These are phyloP conservation scores for Calameuta pallipes DNA, from an alignment of 2,888 invertebrate genomes.

Conservation along the genomic window DNA sequence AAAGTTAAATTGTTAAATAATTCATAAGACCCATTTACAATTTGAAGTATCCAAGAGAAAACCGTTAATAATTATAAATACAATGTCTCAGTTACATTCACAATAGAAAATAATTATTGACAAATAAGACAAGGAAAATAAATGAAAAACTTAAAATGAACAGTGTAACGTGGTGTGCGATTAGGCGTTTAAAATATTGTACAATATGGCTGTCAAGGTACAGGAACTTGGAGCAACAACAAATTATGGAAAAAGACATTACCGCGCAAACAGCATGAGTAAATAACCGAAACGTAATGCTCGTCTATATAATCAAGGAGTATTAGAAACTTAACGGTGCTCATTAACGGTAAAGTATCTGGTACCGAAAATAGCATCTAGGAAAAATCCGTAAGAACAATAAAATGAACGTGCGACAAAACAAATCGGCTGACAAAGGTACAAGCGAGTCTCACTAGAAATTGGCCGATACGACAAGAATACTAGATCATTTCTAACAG, in stretches of 20 bases:
- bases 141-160: neutral
- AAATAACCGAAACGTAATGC: slow-evolving; percentile 1
- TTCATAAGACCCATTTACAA: neutral
- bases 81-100: neutral
- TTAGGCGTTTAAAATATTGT: slow-evolving; percentile 25
- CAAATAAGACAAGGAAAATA: neutral
- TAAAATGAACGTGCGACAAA: slow-evolving; percentile 40
- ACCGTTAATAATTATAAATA: neutral
- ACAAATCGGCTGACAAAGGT: slow-evolving; percentile 40
- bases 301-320: slow-evolving; percentile 17
- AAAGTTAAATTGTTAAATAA: neutral
- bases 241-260: slow-evolving; percentile 29
- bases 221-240: slow-evolving; percentile 45
- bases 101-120: neutral
- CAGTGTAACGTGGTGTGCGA: neutral
- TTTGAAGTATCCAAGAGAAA: neutral
- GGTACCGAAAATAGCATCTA: slow-evolving; percentile 14
- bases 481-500: slow-evolving; percentile 40
- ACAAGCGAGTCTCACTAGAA: slow-evolving; percentile 27
- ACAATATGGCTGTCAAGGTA: slow-evolving; percentile 54
- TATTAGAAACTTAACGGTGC: slow-evolving; percentile 23
- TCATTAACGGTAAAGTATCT: slow-evolving; percentile 1
- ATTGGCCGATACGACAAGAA: slow-evolving; percentile 11
- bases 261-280: neutral
- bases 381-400: slow-evolving; percentile 35